phyloP scores from a whole-genome alignment of 2,797 vertebrate genomes.

The Fringilla coelebs region DNA sequence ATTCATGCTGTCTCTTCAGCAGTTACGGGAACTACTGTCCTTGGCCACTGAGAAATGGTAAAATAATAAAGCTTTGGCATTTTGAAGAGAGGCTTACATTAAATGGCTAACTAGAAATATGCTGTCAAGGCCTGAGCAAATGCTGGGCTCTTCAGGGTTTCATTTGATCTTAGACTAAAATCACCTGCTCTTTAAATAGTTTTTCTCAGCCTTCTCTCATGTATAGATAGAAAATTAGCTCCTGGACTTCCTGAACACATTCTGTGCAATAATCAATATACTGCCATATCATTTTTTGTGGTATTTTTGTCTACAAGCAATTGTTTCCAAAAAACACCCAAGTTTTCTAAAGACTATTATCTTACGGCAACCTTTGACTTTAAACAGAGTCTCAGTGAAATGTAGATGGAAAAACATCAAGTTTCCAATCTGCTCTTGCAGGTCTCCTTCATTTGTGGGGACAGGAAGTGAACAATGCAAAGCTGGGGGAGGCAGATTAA shows the following conservation, averaged over 20 bases:
- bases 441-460: not conserved
- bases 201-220: not conserved
- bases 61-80: not conserved
- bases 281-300: not conserved
- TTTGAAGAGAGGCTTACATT: not conserved
- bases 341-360: not conserved
- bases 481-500: rapidly evolving
- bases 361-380: not conserved
- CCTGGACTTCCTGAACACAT: not conserved
- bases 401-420: not conserved
- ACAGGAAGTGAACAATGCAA: rapidly evolving
- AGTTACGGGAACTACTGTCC: not conserved
- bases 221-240: not conserved
- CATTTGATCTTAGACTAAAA: not conserved
- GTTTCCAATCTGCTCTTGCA: not conserved
- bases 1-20: not conserved
- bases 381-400: not conserved
- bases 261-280: not conserved
- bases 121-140: not conserved
- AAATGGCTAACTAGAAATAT: not conserved
- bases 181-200: not conserved
- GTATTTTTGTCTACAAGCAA: not conserved
- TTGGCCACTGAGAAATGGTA: not conserved
- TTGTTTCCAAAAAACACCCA: not conserved
- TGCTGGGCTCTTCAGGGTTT: not conserved